A percentile compares a stretch with the other conserved stretches of the same genome.
phyloP scores from a whole-genome alignment of 2,797 vertebrate species.

The Danio kyathit region DNA sequence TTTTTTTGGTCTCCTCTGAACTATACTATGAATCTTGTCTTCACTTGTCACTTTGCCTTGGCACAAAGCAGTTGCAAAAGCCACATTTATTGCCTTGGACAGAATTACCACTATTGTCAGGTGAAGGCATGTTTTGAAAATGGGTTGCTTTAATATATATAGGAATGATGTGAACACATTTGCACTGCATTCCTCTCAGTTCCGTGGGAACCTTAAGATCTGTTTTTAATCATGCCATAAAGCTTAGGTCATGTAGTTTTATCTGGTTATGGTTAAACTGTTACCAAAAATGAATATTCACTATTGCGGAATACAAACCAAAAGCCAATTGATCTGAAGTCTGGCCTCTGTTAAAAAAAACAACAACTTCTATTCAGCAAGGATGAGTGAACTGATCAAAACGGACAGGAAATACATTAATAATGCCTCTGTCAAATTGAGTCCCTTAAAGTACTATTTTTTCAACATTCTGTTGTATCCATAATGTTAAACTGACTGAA shows the following conservation, averaged over 20 bases:
- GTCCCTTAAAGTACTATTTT: too few relatives aligned
- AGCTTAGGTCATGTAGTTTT: neutral
- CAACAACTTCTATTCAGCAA: too few relatives aligned
- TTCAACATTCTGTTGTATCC: too few relatives aligned
- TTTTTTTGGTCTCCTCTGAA: neutral
- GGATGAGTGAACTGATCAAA: too few relatives aligned
- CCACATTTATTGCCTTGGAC: conserved; percentile 12
- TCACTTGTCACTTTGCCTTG: neutral
- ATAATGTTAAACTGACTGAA: too few relatives aligned
- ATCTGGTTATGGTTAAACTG: neutral
- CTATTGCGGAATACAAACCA: neutral
- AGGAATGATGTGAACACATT: neutral
- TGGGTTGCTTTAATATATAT: conserved; percentile 5
- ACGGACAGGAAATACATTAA: too few relatives aligned
- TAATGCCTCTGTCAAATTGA: too few relatives aligned
- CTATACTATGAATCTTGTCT: neutral
- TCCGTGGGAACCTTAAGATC: conserved; percentile 3
- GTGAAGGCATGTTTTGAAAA: neutral
- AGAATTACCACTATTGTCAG: neutral
- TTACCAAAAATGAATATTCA: neutral
- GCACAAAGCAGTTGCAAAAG: neutral
- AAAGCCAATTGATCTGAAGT: too few relatives aligned
- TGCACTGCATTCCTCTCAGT: neutral
- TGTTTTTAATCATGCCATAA: neutral
- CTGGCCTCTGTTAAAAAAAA: too few relatives aligned